These are phyloP conservation scores for Merluccius polli DNA, from an alignment of 2,797 vertebrate genomes.

Conservation along the genomic window DNA sequence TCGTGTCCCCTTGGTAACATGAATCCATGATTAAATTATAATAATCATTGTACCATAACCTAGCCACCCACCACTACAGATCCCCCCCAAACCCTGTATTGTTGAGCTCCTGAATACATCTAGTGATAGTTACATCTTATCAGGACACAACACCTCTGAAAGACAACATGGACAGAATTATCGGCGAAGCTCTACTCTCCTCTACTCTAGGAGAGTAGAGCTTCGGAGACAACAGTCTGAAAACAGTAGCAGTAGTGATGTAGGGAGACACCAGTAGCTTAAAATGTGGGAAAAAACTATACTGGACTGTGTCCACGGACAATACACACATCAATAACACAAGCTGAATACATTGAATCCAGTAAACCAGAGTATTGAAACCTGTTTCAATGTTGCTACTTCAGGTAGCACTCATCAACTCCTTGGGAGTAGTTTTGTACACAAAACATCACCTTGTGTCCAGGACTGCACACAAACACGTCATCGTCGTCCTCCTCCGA, in stretches of 20 bases:
- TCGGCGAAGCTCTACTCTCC: background rate
- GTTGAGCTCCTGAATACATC: too few relatives aligned
- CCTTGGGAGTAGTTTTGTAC: background rate
- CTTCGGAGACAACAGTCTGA: background rate
- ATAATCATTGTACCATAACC: background rate
- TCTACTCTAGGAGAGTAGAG: too few relatives aligned
- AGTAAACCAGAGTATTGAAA: background rate
- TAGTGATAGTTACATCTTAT: background rate
- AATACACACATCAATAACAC: background rate
- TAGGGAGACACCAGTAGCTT: background rate
- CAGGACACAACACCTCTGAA: background rate
- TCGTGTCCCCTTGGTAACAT: background rate
- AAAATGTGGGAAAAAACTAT: background rate
- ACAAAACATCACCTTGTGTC: conserved; percentile 54
- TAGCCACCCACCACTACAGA: too few relatives aligned
- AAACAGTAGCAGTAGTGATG: background rate
- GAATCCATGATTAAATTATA: background rate
- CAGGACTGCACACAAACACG: conserved; percentile 54
- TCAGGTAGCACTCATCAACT: background rate
- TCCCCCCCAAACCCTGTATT: too few relatives aligned
- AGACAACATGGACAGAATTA: background rate
- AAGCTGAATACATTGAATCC: background rate
- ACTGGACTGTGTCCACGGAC: background rate
- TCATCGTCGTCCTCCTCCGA: conserved; percentile 61
- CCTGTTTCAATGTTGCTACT: background rate